Conservation (phyloP, 2,797 vertebrate species). For the Acropternis orthonyx region DNA sequence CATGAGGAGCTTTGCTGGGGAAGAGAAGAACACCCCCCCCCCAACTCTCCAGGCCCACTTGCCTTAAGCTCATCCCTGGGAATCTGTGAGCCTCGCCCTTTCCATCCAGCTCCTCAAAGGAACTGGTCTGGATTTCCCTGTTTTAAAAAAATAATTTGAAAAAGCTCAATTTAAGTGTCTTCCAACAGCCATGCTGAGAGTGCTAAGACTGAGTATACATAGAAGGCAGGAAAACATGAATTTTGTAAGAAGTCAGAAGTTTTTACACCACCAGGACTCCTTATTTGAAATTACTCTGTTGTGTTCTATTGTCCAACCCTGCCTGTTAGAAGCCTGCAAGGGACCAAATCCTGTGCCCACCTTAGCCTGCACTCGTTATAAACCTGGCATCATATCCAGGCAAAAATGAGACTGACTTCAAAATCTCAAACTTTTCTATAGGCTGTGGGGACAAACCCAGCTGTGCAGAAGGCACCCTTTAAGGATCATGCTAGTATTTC, state of each 20-base stretch:
- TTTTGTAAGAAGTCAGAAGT: not conserved
- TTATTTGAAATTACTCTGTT: not conserved
- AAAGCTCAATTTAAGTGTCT: not conserved
- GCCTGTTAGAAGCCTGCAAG: not conserved
- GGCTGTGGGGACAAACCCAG: not conserved
- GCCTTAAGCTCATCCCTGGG: rapidly evolving
- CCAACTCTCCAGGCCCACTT: not conserved
- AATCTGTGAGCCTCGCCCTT: not conserved
- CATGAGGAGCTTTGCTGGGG: not conserved
- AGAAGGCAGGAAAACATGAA: not conserved
- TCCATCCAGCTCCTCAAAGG: not conserved
- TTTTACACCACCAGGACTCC: not conserved
- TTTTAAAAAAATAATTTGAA: rapidly evolving
- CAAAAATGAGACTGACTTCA: not conserved
- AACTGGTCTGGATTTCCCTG: not conserved
- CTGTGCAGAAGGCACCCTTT: not conserved
- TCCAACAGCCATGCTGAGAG: not conserved
- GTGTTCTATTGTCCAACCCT: not conserved
- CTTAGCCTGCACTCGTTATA: not conserved
- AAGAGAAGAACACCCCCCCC: not conserved
- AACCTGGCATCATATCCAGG: not conserved
- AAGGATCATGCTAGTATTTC: not conserved
- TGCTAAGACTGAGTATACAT: not conserved
- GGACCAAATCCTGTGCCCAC: not conserved
- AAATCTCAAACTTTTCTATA: not conserved